Conservation (phyloP, 2,797 vertebrate genomes). For the Squalus acanthias region DNA sequence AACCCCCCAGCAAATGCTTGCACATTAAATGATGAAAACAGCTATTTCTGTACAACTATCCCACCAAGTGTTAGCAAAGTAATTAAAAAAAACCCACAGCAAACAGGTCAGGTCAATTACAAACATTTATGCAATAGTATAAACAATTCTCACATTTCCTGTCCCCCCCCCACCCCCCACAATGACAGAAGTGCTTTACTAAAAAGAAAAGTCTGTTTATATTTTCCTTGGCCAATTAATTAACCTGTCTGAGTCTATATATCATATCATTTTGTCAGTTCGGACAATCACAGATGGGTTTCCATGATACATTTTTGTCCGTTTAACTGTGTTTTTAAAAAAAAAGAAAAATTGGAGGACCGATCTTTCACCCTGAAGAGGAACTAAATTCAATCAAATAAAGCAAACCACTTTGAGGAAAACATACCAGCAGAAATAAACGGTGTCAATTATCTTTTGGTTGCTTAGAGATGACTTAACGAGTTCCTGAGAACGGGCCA, state of each 20-base stretch:
- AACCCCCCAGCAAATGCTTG: not conserved
- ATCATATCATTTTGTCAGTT: not conserved
- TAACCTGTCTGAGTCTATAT: slow-evolving; percentile 10
- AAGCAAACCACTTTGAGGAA: slow-evolving; percentile 57
- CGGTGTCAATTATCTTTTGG: slow-evolving; percentile 71
- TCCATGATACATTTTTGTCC: not conserved
- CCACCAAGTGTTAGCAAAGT: not conserved
- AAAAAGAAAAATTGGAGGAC: slow-evolving; percentile 25
- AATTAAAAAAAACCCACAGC: not conserved
- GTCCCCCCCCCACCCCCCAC: not conserved
- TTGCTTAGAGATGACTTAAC: slow-evolving; percentile 84
- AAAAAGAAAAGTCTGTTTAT: not conserved
- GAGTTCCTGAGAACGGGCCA: slow-evolving; percentile 83
- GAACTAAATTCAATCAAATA: slow-evolving; percentile 37
- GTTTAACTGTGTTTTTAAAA: not conserved
- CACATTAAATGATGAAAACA: not conserved
- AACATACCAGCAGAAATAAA: slow-evolving; percentile 78
- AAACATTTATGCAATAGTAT: not conserved
- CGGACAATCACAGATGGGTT: not conserved
- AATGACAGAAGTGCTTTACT: not conserved
- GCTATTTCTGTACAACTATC: not conserved
- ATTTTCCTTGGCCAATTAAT: slow-evolving; percentile 25
- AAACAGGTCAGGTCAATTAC: slow-evolving; percentile 1
- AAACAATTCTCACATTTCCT: slow-evolving; percentile 9
- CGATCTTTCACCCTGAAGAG: slow-evolving; percentile 32